Evolutionary conservation across 2,113 vertebrate genomes (phyloP).

Genomic region (Caretta caretta): DNA sequence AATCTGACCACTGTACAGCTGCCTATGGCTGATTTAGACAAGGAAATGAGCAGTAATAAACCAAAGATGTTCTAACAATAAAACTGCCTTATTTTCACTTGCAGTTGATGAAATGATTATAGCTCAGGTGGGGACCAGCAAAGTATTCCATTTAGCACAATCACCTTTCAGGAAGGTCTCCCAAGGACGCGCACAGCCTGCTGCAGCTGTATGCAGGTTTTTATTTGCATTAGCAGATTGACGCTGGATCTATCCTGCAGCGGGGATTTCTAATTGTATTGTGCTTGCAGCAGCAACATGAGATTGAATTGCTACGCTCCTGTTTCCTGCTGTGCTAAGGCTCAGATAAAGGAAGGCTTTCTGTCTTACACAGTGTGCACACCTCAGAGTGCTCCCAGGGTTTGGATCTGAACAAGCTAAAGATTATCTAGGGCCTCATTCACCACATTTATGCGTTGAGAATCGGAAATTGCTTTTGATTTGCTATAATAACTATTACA

Average conservation of each 20-base stretch:
- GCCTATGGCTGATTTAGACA: conserved; percentile 36
- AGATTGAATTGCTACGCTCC: conserved; percentile 37
- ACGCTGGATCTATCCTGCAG: background rate
- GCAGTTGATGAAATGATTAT: conserved; percentile 24
- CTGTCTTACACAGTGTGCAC: background rate
- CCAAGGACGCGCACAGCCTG: background rate
- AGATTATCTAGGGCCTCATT: background rate
- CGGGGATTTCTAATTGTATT: conserved; percentile 33
- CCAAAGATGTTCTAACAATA: conserved; percentile 10
- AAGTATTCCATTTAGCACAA: conserved; percentile 42
- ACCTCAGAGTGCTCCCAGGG: background rate
- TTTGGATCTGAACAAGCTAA: background rate
- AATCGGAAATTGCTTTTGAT: background rate
- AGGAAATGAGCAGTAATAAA: conserved; percentile 47
- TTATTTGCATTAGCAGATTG: conserved; percentile 16
- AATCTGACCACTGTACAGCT: background rate
- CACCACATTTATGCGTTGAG: background rate
- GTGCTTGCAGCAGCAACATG: background rate
- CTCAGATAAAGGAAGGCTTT: background rate
- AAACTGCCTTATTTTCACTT: conserved; percentile 53
- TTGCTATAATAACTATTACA: background rate
- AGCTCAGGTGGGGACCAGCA: conserved; percentile 32
- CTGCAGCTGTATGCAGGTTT: conserved; percentile 8
- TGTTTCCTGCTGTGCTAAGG: background rate
- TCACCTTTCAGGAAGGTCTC: conserved; percentile 36